Evolutionary conservation across 2,113 vertebrate species (phyloP), one percentile per base, ranked within the genome.

Genomic region (Saccopteryx bilineata): DNA sequence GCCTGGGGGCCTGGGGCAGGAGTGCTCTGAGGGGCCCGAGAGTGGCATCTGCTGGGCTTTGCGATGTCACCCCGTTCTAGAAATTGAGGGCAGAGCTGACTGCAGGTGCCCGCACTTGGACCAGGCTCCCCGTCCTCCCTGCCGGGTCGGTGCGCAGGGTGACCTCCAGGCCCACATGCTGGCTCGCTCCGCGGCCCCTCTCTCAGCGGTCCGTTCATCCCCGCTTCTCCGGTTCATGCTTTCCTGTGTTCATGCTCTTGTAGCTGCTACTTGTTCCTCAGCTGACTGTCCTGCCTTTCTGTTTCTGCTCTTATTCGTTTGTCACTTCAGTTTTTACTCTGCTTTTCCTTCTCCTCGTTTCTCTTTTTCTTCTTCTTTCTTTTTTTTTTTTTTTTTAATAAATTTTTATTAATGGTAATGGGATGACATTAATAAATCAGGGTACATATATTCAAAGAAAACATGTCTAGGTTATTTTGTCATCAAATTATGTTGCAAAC

Each of bases 91-190:
- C 52, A 63, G 50, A 52, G 65, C 31, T 33, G 11, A 39, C 82
- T 72, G 9, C 50, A 56, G 5, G 48, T 24, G 24, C 24, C 28
- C 0, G 1, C n/a, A 1, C 72, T 52, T 66, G 31, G 87, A 52
- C 33, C 1, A 12, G 4, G 13, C 54, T 33, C 23, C 50, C 39
- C 0, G 0, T 13, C 39, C 54, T 33, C 2, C 26, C 58, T 9
- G 24, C 0, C 1, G 33, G 8, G 4, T 0, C 4, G 28, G 8
- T 46, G 21, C 9, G 50, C 74, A 18, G 8, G n/a, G 60, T 6
- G 15, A 4, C 2, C 1, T 31, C 21, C 2, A 19, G 4, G 5
- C 31, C 68, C 31, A 21, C 26, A 5, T 17, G 24, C 56, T 60
- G 15, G 4, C 69, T 31, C 23, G 0, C 58, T 10, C 50, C 66